Evolutionary conservation across 2,797 vertebrate species (phyloP).

Genomic region (Tapirus indicus): DNA sequence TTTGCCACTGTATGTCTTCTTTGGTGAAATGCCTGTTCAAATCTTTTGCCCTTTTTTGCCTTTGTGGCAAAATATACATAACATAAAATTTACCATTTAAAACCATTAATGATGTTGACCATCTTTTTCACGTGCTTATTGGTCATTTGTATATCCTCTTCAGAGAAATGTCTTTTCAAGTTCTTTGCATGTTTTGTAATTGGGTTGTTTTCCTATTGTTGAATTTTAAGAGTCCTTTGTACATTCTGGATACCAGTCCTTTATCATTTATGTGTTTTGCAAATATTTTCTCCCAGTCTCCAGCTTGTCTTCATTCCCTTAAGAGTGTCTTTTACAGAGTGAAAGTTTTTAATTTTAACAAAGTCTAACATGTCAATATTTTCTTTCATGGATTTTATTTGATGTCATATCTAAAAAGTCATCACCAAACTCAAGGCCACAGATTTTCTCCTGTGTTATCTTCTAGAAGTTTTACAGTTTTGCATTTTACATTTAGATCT

Average conservation of each 20-base stretch:
- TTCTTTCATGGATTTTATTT: neutral
- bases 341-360: neutral
- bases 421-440: neutral
- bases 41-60: neutral
- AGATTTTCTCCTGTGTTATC: neutral
- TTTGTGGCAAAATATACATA: neutral
- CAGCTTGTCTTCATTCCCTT: neutral
- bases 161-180: no score
- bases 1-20: neutral
- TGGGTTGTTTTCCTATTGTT: neutral
- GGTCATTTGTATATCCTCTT: no score
- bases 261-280: neutral
- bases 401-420: neutral
- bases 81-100: constrained; percentile 28
- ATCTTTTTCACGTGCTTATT: neutral
- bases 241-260: neutral
- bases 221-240: neutral
- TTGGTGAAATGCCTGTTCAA: neutral
- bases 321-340: neutral
- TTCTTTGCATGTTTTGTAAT: no score
- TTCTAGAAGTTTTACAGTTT: neutral
- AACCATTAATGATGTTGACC: neutral
- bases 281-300: neutral
- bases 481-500: neutral
- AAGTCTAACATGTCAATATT: neutral